These are phyloP conservation scores for Dryadula phaetusa DNA, from an alignment of 2,888 invertebrate species.

Conservation along the genomic window DNA sequence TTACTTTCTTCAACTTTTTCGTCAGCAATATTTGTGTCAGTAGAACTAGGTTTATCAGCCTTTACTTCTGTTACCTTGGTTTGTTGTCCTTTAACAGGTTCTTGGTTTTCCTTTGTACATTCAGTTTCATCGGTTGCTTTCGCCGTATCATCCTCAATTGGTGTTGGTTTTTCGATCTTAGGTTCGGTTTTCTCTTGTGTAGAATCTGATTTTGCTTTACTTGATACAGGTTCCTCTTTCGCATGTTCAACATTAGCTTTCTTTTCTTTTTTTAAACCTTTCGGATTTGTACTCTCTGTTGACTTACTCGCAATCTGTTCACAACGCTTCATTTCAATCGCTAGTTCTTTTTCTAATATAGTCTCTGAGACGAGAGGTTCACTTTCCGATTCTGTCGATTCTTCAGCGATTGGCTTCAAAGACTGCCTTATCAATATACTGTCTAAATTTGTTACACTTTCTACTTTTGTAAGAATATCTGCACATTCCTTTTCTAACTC, in stretches of 20 bases:
- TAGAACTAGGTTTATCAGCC: conserved; percentile 40
- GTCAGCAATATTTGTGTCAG: conserved; percentile 43
- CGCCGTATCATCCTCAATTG: neutral
- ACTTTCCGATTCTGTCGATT: conserved; percentile 71
- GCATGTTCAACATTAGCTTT: conserved; percentile 38
- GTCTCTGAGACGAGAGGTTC: conserved; percentile 70
- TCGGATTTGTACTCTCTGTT: conserved; percentile 22
- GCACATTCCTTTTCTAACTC: conserved; percentile 79
- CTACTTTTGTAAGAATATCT: conserved; percentile 77
- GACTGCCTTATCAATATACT: conserved; percentile 71
- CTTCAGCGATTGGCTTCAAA: conserved; percentile 70
- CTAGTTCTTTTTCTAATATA: conserved; percentile 72
- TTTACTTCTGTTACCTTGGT: conserved; percentile 24
- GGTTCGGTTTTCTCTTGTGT: conserved; percentile 28
- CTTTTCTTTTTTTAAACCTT: conserved; percentile 11
- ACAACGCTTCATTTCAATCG: conserved; percentile 66
- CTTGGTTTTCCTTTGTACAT: conserved; percentile 13
- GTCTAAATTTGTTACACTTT: conserved; percentile 75
- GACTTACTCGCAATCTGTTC: conserved; percentile 54
- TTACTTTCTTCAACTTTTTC: conserved; percentile 48
- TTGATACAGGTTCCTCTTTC: conserved; percentile 17
- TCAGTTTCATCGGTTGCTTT: conserved; percentile 17
- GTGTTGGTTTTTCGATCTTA: neutral
- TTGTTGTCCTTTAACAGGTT: conserved; percentile 19
- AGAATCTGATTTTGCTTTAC: conserved; percentile 4